Base-by-base conservation (phyloP, 2,113 vertebrate species). In the Pedetes capensis region DNA sequence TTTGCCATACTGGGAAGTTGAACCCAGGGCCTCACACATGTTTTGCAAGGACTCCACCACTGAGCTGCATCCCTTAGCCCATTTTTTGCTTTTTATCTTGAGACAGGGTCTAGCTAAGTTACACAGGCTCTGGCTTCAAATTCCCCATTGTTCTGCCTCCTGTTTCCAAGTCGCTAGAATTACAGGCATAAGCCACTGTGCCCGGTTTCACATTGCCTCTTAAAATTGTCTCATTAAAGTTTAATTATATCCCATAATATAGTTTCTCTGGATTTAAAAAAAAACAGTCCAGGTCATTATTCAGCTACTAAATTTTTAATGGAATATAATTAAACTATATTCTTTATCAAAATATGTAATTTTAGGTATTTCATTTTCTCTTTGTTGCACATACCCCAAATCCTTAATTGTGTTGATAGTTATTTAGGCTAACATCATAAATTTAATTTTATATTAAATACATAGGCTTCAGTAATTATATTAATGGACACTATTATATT, bases 191-290 rank as follows among this genome's bases (percentile, higher is more conserved):
- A n/a, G n/a, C n/a, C n/a, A n/a, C n/a, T n/a, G n/a, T n/a, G n/a
- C n/a, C n/a, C n/a, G n/a, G n/a, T n/a, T n/a, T n/a, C n/a, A n/a
- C n/a, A n/a, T n/a, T n/a, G n/a, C n/a, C n/a, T n/a, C n/a, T 82
- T 86, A 84, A 97, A 93, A 90, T 89, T 84, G 42, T 25, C 18
- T 87, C 64, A 87, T 95, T 97, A 89, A 79, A 82, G 27, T 78
- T 95, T 87, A 87, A 79, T 91, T 93, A 87, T 91, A 72, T 72
- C 78, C 59, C 23, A n/a, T 71, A 66, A 78, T n/a, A 59, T 74
- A 66, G 55, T 49, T 86, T 74, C 25, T 80, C 11, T 86, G 17
- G 5, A 78, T 94, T 87, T 76, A 87, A 92, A 72, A n/a, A n/a
- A n/a, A n/a, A n/a, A 87, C 84, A 10, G 95, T 96, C 29, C 47